Evolutionary conservation across 2,113 vertebrate species (phyloP), one percentile per base, ranked within the genome.

Genomic region (Ia io): DNA sequence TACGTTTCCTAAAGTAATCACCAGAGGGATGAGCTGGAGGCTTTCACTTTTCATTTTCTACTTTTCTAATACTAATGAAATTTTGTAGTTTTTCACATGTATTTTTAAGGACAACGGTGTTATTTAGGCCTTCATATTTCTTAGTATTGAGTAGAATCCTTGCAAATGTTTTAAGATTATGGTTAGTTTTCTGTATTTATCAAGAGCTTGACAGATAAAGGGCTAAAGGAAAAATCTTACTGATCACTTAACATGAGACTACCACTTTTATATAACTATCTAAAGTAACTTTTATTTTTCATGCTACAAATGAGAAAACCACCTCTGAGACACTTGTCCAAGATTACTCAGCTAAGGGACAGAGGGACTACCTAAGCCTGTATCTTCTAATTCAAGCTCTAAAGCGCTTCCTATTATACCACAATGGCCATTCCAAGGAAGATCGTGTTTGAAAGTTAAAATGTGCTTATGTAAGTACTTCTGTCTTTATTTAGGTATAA

Each of bases 1-100:
- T 93, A 88, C 76, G 25, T 85, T 86, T 84, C 61, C 37, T 82
- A 93, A 91, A 93, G 70, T 44, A 95, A 94, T 35, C 16, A 84
- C 53, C 23, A 89, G 37, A 93, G 2, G 32, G 1, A 51, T 70
- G 71, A 56, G n/a, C 30, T 88, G 53, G 0, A 87, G 5, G 28
- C 2, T 70, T 85, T 93, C 9, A 47, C 23, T 85, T 74, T 95
- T 90, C n/a, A 83, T 47, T 83, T 88, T 90, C 35, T 88, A 69
- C 22, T 67, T 93, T 84, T 80, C 49, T 77, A 28, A 28, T 35
- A 78, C 28, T 74, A 30, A 28, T 3, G 61, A 4, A 95, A 91
- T 73, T 73, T 67, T 69, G 40, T 74, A 96, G 42, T 10, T 14
- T 25, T 16, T 1, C 23, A 77, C 3, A 13, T 32, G 5, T 47